Base-by-base conservation (phyloP, 2,113 vertebrate species). In the Anarhynchus alexandrinus region DNA sequence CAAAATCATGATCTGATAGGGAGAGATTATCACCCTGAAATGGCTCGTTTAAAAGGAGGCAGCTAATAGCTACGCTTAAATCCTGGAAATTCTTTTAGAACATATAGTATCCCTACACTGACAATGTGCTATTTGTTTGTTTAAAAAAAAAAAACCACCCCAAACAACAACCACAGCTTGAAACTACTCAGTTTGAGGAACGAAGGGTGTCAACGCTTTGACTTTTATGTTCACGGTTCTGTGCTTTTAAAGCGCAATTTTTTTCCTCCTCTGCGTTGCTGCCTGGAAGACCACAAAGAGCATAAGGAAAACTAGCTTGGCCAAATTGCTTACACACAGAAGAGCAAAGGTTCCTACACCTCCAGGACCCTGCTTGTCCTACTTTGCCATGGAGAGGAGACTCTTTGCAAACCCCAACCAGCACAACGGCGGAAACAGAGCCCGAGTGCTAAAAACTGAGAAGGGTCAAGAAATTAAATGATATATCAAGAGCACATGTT, bases 21-120 rank as follows among this genome's bases (percentile, higher is more conserved):
- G 47, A 72, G 61, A 95, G 74, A 94, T 91, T 90, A 94, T 91
- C 65, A 74, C 52, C 34, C 38, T 86, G 71, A 89, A 94, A 97
- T 78, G 30, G 73, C 42, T 92, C 6, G 11, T 76, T 86, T 87
- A 74, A 93, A 93, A 93, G 38, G 29, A 84, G 20, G 71, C 61
- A 80, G 59, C 49, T 93, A 94, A 86, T 74, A 88, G 93, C 55
- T 69, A 40, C 4, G 4, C 83, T 87, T 67, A 85, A 90, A 62
- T 40, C 6, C 64, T 36, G 29, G 32, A 64, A 88, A 92, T 86
- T 43, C 23, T 47, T 88, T 45, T 57, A 64, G 51, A 77, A 82
- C 36, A 49, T 74, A 73, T 8, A 38, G 30, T 51, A 47, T 21
- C 4, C 23, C 34, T 70, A 23, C 40, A 30, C 5, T n/a, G 25